Evolutionary conservation across 2,888 invertebrate species (phyloP).

Genomic region (Diarsia mendica): DNA sequence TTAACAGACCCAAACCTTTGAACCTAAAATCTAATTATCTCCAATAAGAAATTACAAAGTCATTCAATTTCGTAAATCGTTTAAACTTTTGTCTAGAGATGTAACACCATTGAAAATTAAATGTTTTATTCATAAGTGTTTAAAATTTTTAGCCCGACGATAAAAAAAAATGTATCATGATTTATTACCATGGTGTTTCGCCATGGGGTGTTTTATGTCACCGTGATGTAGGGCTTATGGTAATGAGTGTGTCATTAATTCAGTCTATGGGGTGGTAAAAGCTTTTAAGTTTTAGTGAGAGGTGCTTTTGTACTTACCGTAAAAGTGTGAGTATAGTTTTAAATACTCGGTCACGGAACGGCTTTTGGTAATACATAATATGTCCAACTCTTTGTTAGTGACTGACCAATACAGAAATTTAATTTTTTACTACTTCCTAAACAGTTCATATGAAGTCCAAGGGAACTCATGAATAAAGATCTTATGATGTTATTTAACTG

Average conservation of each 20-base stretch:
- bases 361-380: background rate
- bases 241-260: conserved; percentile 67
- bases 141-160: conserved; percentile 78
- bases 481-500: background rate
- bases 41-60: conserved; percentile 63
- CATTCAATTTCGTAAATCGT: conserved; percentile 66
- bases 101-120: conserved; percentile 78
- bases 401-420: background rate
- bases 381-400: background rate
- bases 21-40: conserved; percentile 61
- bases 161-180: conserved; percentile 80
- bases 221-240: conserved; percentile 70
- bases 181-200: conserved; percentile 73
- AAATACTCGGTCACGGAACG: background rate
- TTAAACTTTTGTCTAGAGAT: conserved; percentile 66
- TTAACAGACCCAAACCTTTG: conserved; percentile 48
- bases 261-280: conserved; percentile 60
- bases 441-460: background rate
- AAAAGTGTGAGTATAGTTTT: conserved; percentile 37
- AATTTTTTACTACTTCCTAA: background rate
- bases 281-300: conserved; percentile 60
- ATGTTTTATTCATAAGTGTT: conserved; percentile 86
- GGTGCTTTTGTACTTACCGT: conserved; percentile 25
- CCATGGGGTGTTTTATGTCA: conserved; percentile 70
- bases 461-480: background rate